Evolutionary conservation across 2,113 vertebrate species (phyloP).

Genomic region (Butastur rufipennis): DNA sequence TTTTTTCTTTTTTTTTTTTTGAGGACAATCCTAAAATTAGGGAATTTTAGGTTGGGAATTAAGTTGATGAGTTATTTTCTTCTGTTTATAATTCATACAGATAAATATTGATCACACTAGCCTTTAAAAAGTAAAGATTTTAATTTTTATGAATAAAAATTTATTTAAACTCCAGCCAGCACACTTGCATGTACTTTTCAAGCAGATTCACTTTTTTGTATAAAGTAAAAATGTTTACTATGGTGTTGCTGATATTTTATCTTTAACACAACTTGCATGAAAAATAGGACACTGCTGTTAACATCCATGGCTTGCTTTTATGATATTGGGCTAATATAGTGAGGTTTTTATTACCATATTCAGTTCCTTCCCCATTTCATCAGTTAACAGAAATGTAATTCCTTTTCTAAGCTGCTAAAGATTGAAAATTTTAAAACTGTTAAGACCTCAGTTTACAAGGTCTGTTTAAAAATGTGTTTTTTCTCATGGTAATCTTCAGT

Average conservation of each 20-base stretch:
- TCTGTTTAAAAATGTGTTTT: background rate
- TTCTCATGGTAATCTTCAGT: background rate
- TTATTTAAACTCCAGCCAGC: background rate
- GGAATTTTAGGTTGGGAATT: background rate
- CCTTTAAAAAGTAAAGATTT: background rate
- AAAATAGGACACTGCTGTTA: background rate
- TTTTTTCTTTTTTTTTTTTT: background rate
- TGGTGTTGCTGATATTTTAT: background rate
- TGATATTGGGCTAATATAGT: background rate
- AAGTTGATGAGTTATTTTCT: background rate
- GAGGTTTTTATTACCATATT: background rate
- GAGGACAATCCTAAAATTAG: background rate
- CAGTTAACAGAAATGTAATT: background rate
- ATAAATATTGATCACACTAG: background rate
- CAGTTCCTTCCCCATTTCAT: background rate
- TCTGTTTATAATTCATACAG: background rate
- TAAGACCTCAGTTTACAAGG: background rate
- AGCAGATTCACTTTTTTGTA: slow-evolving; percentile 18
- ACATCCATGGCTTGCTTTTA: background rate
- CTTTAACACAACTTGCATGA: slow-evolving; percentile 12
- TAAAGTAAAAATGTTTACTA: background rate
- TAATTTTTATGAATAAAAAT: slow-evolving; percentile 16
- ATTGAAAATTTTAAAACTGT: background rate
- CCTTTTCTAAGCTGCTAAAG: background rate
- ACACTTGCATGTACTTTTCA: slow-evolving; percentile 36